phyloP scores from a whole-genome alignment of 2,888 invertebrate species.

The Glaucopsyche alexis region DNA sequence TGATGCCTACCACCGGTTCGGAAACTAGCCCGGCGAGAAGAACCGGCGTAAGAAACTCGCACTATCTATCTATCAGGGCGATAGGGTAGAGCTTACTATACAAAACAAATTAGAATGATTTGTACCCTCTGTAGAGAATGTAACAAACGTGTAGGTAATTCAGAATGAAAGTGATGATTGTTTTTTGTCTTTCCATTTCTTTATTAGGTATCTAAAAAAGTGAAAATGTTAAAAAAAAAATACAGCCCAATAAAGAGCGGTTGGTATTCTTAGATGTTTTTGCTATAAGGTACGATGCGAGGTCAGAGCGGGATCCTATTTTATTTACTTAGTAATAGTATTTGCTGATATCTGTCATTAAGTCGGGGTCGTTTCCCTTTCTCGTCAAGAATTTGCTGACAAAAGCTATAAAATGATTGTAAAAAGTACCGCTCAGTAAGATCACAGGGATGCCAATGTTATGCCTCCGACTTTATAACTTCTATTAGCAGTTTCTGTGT shows the following conservation, averaged over 20 bases:
- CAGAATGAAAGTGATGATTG: too few species aligned
- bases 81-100: background rate
- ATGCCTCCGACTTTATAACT: slow-evolving; percentile 10
- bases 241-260: too few species aligned
- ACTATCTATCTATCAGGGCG: background rate
- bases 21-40: too few species aligned
- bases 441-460: background rate
- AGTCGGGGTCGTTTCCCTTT: slow-evolving; percentile 6
- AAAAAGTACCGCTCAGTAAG: slow-evolving; percentile 9
- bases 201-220: too few species aligned
- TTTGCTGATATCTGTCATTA: background rate
- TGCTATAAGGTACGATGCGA: too few species aligned
- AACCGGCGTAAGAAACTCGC: too few species aligned
- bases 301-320: background rate
- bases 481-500: slow-evolving; percentile 21
- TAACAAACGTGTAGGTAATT: too few species aligned
- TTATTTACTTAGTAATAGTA: slow-evolving; percentile 4
- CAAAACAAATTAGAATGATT: background rate
- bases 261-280: too few species aligned
- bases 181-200: too few species aligned
- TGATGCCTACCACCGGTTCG: too few species aligned
- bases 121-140: too few species aligned
- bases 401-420: slow-evolving; percentile 22
- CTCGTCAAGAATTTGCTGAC: slow-evolving; percentile 13
- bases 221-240: too few species aligned